Base-by-base conservation (phyloP, 2,888 invertebrate genomes). In the Trissolcus japonicus region DNA sequence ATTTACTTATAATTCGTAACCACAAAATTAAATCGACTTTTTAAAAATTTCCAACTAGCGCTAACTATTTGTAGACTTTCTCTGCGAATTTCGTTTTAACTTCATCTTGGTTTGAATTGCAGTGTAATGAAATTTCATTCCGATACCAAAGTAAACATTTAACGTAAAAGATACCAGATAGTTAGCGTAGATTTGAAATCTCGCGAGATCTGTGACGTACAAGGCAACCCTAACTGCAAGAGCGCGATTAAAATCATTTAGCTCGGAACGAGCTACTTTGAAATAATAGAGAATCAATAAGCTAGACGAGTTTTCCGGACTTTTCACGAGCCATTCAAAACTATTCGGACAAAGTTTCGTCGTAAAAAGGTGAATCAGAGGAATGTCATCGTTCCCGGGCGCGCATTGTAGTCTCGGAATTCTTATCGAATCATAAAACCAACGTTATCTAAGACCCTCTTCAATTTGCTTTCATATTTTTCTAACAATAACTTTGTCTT, bases 251-350 rank as follows among this genome's bases (percentile, higher is more conserved):
- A 72, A 72, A 65, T 65, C 53, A 55, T 54, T 59, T 53, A 53
- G 19, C 46, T 25, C n/a, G 35, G 59, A 65, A 59, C 51, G 65
- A 65, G 60, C 59, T 19, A 54, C 73, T 56, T 60, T 16, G 73
- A 67, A 66, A 67, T 73, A 66, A 66, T 61, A 66, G 61, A 60
- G 73, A 73, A 66, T 67, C 73, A 73, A 73, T 66, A 61, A 60
- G 35, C 51, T 41, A 21, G 35, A 16, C 54, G 55, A 60, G 61
- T 61, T 55, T 51, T 56, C 60, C 13, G 51, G 61, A 56, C 66
- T 73, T 66, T 73, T 73, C 61, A 56, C 48, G 66, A 50, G 16
- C 73, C 51, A 61, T 73, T 66, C 56, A 19, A 48, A 67, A 56
- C 50, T 56, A 35, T 56, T 73, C 46, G 55, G 43, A 40, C 55